Evolutionary conservation across 2,113 vertebrate genomes (phyloP).

Genomic region (Pelobates fuscus): DNA sequence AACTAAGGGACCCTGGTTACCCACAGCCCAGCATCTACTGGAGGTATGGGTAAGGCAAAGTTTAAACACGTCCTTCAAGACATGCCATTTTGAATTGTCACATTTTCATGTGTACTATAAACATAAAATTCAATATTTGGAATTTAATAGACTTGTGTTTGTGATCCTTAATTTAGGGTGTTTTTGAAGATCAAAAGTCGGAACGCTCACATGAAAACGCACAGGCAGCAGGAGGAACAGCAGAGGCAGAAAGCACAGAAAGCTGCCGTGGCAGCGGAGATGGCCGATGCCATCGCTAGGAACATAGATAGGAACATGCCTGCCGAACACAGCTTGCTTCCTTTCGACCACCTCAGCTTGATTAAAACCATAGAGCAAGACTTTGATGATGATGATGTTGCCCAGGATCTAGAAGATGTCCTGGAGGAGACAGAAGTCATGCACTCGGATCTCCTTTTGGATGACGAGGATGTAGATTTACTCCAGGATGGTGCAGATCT

Average conservation of each 20-base stretch:
- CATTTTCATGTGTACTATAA: too few species aligned
- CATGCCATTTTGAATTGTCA: too few species aligned
- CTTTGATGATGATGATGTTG: conserved; percentile 68
- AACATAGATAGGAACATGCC: conserved; percentile 74
- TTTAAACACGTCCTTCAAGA: too few species aligned
- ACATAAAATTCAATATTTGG: too few species aligned
- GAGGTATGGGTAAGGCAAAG: too few species aligned
- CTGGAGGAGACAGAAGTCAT: conserved; percentile 73
- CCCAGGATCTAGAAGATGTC: conserved; percentile 72
- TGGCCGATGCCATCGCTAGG: conserved; percentile 73
- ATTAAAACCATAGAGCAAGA: conserved; percentile 72
- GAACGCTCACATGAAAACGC: conserved; percentile 90
- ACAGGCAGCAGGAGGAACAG: conserved; percentile 82
- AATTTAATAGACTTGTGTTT: too few species aligned
- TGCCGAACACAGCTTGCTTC: conserved; percentile 63
- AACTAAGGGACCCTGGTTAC: too few species aligned
- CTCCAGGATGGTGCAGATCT: conserved; percentile 75
- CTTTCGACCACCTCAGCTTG: conserved; percentile 74
- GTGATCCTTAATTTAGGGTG: conserved; percentile 64
- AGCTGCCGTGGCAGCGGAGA: conserved; percentile 70
- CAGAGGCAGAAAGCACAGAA: conserved; percentile 78
- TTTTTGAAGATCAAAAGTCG: conserved; percentile 91
- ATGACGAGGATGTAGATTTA: conserved; percentile 71
- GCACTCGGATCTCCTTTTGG: conserved; percentile 70
- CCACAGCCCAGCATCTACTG: too few species aligned